phyloP scores from a whole-genome alignment of 1,140 invertebrate genomes.

The Pteromalus puparum region DNA sequence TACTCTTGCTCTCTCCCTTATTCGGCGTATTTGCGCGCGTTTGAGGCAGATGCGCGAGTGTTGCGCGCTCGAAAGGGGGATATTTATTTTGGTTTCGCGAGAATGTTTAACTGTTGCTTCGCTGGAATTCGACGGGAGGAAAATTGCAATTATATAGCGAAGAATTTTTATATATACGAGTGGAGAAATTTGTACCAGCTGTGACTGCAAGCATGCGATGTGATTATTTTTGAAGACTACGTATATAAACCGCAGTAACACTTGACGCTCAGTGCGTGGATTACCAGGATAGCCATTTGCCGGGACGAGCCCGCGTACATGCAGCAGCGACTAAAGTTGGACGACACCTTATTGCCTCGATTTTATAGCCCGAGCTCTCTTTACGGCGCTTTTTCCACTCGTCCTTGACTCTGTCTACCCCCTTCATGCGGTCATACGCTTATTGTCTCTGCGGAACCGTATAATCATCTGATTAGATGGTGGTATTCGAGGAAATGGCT shows the following conservation, averaged over 20 bases:
- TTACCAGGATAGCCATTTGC: slow-evolving; percentile 28
- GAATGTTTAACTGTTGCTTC: slow-evolving; percentile 4
- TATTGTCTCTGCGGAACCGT: background rate
- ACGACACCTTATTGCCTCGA: background rate
- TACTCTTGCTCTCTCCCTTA: background rate
- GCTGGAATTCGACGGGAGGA: background rate
- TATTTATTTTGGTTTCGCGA: background rate
- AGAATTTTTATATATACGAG: too few relatives aligned
- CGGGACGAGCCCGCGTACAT: slow-evolving; percentile 3
- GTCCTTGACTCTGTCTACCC: background rate
- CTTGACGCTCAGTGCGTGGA: background rate
- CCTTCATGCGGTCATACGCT: background rate
- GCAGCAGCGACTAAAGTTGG: background rate
- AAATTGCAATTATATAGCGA: background rate
- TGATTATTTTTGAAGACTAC: too few relatives aligned
- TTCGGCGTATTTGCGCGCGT: background rate
- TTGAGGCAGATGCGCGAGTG: background rate
- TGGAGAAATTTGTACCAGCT: too few relatives aligned
- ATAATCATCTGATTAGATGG: slow-evolving; percentile 15
- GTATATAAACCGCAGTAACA: background rate
- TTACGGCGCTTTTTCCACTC: slow-evolving; percentile 29
- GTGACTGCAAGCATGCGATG: too few relatives aligned
- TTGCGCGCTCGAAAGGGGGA: background rate
- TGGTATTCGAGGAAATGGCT: background rate
- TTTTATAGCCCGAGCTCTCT: background rate